Evolutionary conservation across 2,888 invertebrate genomes (phyloP), one percentile per base, ranked within the genome.

Genomic region (Habrosyne pyritoides): DNA sequence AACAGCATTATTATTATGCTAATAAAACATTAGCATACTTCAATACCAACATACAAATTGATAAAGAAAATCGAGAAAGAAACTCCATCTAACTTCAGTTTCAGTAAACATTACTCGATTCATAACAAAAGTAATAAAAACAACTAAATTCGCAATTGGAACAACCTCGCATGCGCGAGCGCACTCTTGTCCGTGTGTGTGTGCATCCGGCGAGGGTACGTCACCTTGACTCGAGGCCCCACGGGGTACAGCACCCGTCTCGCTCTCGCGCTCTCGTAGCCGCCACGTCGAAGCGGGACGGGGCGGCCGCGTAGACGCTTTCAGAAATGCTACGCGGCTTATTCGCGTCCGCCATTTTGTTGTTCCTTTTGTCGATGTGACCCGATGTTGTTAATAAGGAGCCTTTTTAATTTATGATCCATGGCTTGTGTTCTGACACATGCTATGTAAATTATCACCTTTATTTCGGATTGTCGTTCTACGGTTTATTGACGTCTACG

Each of bases 301-400:
- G 75, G 65, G 42, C 57, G 71, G 64, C 71, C 74, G 80, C 89
- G 91, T 89, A 90, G 89, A 89, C 88, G 91, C 91, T 91, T 91
- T 91, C 91, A 88, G 91, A 89, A 84, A 86, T 82, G 90, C 90
- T 90, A 90, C 90, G 89, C 87, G 83, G 77, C 76, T 77, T 71
- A 71, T 66, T 65, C 63, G 64, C 75, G 72, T 63, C 84, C 73
- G 90, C 91, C 91, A 91, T 91, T 83, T 91, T 91, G 89, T 84
- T 79, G 74, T 79, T 81, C 81, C 77, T 83, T 84, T 86, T 82
- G 80, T 84, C 75, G 81, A 79, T 81, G 81, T 82, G 83, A 36
- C 36, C 36, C 36, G 36, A 36, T 42, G 42, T 18, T 84, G 42
- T 42, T 84, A 75, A 73, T 70, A 72, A 62, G 67, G 71, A 71